Base-by-base conservation (phyloP, 2,797 vertebrate species). In the Hypotaenidia philippensis region DNA sequence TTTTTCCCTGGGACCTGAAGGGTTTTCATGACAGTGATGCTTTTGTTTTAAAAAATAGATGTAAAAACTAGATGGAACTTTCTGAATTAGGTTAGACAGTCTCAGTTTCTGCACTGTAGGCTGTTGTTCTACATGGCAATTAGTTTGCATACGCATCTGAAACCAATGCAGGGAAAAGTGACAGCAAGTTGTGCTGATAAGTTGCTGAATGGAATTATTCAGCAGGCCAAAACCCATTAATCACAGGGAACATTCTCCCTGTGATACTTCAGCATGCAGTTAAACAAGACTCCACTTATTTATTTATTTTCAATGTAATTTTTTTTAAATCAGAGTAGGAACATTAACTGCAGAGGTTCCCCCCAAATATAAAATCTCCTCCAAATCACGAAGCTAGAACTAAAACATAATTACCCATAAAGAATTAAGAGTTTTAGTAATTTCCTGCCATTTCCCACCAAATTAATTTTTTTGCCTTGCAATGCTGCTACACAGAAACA, bases 181-280 rank as follows among this genome's bases (percentile, higher is more conserved):
- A 93, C 66, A 85, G 68, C 0, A 2, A 84, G 32, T 85, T 87
- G 60, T 53, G 47, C 76, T 76, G 87, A 20, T 88, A 83, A 89
- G 53, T 61, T 64, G 45, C 75, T 96, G 82, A 95, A 87, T 69
- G 50, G 81, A 94, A 92, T 93, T 92, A 94, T 87, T 91, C 71
- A 89, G n/a, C 71, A 44, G 65, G 49, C 89, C 87, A 91, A 88
- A 88, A 27, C 53, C 70, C 82, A 95, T 97, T 91, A 94, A 97
- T 97, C 95, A 96, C 49, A 44, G 38, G 29, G 34, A 90, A 63
- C 21, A 11, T 59, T 89, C 71, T 86, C 83, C 36, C 50, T 63
- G 32, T 93, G 84, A 66, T 84, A 86, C 76, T 82, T 84, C 82
- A 95, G 25, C 6, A 1, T 57, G 40, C 23, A 76, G 55, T 86